Evolutionary conservation across 2,113 vertebrate species (phyloP), one percentile per base, ranked within the genome.

Genomic region (Stercorarius parasiticus): DNA sequence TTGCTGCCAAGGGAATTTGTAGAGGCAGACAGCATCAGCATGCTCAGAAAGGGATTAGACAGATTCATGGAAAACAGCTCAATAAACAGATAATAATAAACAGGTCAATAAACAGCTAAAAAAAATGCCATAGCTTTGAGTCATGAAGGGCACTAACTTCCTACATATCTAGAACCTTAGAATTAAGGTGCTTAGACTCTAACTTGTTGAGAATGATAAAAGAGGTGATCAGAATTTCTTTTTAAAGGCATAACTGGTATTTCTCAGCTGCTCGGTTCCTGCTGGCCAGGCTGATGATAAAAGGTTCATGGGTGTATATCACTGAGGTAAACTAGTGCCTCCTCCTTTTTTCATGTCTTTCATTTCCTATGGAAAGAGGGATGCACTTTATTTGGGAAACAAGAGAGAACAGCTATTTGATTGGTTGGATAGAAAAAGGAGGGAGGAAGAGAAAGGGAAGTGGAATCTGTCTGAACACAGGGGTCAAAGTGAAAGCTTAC

Each of bases 81-180:
- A 96, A 95, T 97, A 94, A 91, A 95, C 67, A 92, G 91, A 84
- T 96, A 94, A 71, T 94, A 95, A 95, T 91, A 95, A 97, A 86
- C 94, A 92, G 76, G 82, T 96, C 94, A 94, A 95, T 96, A 95
- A 92, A 78, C 45, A 81, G 65, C 76, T 94, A 67, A 90, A 94
- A 89, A 83, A 88, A 61, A 66, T 40, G 42, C 58, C 45, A 70
- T 64, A 64, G 85, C 42, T 92, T 90, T 64, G 80, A 86, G 86
- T 86, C 69, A 27, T 36, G 64, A 81, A 93, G 83, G 69, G 36
- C 70, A 69, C 69, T 67, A 80, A 82, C 65, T 92, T 95, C 36
- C 69, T 82, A 29, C 40, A 8, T 84, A 69, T 79, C 88, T 93
- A 74, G 95, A 93, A 92, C 80, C 76, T 86, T 61, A 69, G 43